phyloP scores from a whole-genome alignment of 2,888 invertebrate species.

The Sesia bembeciformis region DNA sequence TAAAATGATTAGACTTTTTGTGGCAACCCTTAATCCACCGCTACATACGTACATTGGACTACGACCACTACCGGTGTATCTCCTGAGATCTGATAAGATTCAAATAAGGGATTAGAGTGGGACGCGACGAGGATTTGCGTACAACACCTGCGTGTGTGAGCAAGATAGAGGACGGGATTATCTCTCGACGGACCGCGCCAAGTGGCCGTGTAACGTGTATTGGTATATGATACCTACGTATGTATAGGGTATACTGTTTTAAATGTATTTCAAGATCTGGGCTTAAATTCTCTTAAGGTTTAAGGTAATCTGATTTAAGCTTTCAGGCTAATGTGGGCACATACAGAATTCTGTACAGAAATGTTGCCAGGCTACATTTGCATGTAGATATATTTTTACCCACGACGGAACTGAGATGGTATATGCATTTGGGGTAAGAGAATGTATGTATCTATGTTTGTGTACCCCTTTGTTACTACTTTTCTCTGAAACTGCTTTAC shows the following conservation, averaged over 20 bases:
- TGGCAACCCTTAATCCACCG: conserved; percentile 30
- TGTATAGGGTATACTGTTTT: not conserved
- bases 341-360: too few species aligned
- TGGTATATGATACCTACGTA: conserved; percentile 14
- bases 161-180: conserved; percentile 58
- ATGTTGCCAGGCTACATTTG: too few species aligned
- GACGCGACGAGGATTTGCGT: conserved; percentile 62
- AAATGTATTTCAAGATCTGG: not conserved
- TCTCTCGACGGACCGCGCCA: conserved; percentile 58
- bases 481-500: too few species aligned
- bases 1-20: not conserved
- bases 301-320: too few species aligned
- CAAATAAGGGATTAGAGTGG: conserved; percentile 74
- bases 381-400: too few species aligned
- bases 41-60: conserved; percentile 51
- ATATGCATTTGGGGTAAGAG: too few species aligned
- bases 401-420: too few species aligned
- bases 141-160: conserved; percentile 38
- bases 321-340: too few species aligned
- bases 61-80: conserved; percentile 63
- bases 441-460: too few species aligned
- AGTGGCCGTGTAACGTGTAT: conserved; percentile 42
- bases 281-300: not conserved
- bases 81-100: conserved; percentile 75
- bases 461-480: too few species aligned